Base-by-base conservation (phyloP, 1,140 invertebrate genomes). In the Capitella teleta region DNA sequence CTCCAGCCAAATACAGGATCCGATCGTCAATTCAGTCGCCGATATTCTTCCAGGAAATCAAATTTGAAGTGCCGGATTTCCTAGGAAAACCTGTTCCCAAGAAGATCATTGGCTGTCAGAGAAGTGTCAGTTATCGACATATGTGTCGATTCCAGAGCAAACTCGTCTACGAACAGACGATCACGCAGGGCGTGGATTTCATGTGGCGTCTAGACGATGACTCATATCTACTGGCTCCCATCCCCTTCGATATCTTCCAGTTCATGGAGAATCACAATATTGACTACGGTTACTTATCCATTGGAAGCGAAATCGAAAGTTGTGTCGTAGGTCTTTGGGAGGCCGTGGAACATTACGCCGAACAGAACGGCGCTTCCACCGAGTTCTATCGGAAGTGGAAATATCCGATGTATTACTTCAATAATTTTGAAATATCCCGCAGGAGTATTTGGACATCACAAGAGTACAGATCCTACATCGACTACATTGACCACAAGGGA, bases 401-500 rank as follows among this genome's bases (percentile, higher is more conserved):
- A 4, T 19, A 34, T 21, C 26, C 26, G 6, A 21, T 23, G 21
- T 3, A 32, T 18, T 47, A 32, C 30, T 47, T 32, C 45, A 47
- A 47, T 32, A 47, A 47, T 32, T 47, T 47, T 34, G 45, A 47
- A 24, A 32, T 47, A 19, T 47, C 45, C 10, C 3, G 28, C n/a
- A 3, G 19, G 8, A 32, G 18, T 1, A 6, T 36, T 26, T 47
- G 45, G 45, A 26, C 36, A 18, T 47, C 45, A 5, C 16, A 28
- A 18, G 28, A 47, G 14, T 47, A 47, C 45, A 28, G 28, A 18
- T 5, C 14, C 16, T 47, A 47, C 18, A 28, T 47, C 36, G 45
- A 47, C 45, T 47, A 34, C 30, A 47, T 47, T 28, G 45, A 47
- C 30, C 18, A 32, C 5, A 18, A 24, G 19, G 45, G 45, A 10